A percentile compares a stretch with the other conserved stretches of the same genome.
Conservation (phyloP, 2,113 vertebrate genomes). For the Agelaius tricolor region DNA sequence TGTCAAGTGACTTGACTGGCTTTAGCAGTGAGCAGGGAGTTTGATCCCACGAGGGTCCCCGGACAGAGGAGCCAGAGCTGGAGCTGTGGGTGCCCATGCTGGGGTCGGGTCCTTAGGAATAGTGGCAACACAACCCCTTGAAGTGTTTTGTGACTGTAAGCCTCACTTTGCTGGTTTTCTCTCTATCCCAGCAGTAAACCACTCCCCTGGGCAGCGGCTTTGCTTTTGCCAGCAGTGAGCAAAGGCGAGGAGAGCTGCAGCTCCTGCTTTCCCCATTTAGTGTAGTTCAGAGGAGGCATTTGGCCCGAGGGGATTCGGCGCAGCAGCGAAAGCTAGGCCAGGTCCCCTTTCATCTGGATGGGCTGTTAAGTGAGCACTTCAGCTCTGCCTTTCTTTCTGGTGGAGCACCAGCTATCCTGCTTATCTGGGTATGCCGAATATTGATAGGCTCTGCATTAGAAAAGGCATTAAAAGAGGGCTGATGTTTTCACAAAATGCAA, state of each 20-base stretch:
- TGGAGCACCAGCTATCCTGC: not conserved
- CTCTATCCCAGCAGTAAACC: not conserved
- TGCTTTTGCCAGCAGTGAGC: not conserved
- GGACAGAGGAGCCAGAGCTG: not conserved
- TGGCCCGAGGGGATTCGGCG: not conserved
- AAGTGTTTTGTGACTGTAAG: not conserved
- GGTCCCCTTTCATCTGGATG: slow-evolving; percentile 43
- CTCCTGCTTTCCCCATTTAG: not conserved
- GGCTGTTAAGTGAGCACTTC: slow-evolving; percentile 35
- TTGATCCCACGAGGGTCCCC: not conserved
- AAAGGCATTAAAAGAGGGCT: not conserved
- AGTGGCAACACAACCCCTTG: not conserved
- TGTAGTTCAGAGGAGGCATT: not conserved
- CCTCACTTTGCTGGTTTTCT: not conserved
- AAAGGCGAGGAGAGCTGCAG: not conserved
- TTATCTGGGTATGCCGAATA: slow-evolving; percentile 25
- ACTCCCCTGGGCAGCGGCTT: not conserved
- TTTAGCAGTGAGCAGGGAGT: not conserved
- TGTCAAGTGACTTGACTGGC: not conserved
- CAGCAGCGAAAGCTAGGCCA: not conserved
- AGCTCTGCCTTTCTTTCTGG: not conserved
- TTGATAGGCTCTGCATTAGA: slow-evolving; percentile 17
- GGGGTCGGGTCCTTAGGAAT: not conserved
- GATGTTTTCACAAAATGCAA: not conserved
- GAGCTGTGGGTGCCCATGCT: fast-evolving